These are phyloP conservation scores for Craseonycteris thonglongyai DNA, from an alignment of 2,113 vertebrate genomes.

Conservation along the genomic window DNA sequence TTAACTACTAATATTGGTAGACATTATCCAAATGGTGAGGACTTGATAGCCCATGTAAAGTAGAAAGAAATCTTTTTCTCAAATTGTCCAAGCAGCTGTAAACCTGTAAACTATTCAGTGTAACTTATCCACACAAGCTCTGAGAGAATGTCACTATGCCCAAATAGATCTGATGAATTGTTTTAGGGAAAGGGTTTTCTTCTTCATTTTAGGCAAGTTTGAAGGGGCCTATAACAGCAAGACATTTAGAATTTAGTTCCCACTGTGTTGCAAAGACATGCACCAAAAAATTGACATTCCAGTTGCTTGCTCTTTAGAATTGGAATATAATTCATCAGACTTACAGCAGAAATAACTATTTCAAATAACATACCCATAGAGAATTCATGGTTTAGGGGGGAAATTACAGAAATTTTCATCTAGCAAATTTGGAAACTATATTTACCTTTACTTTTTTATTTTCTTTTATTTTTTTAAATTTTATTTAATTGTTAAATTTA, in stretches of 20 bases:
- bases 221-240: conserved; percentile 59
- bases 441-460: conserved; percentile 5
- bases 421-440: background rate
- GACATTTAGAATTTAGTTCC: conserved; percentile 65
- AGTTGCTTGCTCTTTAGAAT: background rate
- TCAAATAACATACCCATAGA: conserved; percentile 34
- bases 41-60: background rate
- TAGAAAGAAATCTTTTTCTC: background rate
- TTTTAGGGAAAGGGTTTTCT: conserved; percentile 44
- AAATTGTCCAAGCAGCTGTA: conserved; percentile 23
- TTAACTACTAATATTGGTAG: background rate
- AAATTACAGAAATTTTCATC: conserved; percentile 2
- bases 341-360: conserved; percentile 30
- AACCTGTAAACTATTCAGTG: conserved; percentile 18
- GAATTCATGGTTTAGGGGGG: background rate
- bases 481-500: no score
- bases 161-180: conserved; percentile 42
- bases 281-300: conserved; percentile 49
- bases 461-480: no score
- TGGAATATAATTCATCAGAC: conserved; percentile 41
- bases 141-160: conserved; percentile 4
- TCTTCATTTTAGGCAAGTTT: conserved; percentile 57
- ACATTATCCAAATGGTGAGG: background rate
- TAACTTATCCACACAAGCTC: background rate
- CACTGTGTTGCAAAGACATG: conserved; percentile 33